Percentiles rank a stretch among this genome's conserved stretches.
Evolutionary conservation across 2,888 invertebrate species (phyloP).

Genomic region (Meloe dianella): DNA sequence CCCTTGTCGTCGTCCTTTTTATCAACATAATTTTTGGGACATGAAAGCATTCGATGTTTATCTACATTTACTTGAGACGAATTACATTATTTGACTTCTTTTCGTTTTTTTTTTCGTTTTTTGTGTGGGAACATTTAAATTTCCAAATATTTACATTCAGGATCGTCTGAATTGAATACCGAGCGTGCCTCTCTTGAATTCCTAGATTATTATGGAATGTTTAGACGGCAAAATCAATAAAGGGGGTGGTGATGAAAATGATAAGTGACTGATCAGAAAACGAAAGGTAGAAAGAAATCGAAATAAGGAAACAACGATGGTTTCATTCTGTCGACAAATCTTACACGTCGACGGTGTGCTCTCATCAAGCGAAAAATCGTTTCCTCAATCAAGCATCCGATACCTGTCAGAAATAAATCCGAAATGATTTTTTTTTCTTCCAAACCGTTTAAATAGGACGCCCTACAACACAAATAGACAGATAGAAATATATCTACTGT

Average conservation of each 20-base stretch:
- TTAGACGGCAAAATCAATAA: conserved; percentile 29
- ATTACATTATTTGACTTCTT: conserved; percentile 38
- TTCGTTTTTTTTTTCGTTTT: conserved; percentile 25
- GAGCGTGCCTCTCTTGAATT: conserved; percentile 4
- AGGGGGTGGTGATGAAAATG: conserved; percentile 11
- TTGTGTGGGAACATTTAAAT: conserved; percentile 41
- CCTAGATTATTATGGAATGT: conserved; percentile 34
- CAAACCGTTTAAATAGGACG: not conserved
- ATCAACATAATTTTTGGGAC: too few relatives aligned
- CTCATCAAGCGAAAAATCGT: conserved; percentile 13
- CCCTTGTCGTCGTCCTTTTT: too few relatives aligned
- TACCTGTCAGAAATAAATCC: conserved; percentile 7
- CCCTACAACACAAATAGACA: not conserved
- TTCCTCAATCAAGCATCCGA: conserved; percentile 14
- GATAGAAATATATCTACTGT: not conserved
- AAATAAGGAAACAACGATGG: not conserved
- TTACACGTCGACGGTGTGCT: conserved; percentile 14
- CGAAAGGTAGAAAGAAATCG: conserved; percentile 1
- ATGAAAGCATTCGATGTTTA: not conserved
- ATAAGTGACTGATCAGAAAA: not conserved
- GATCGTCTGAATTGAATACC: conserved; percentile 36
- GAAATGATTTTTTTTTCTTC: not conserved
- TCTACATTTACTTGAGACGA: conserved; percentile 18
- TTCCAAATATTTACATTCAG: conserved; percentile 49
- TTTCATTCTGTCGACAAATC: conserved; percentile 1